phyloP scores from a whole-genome alignment of 2,113 vertebrate genomes.

The Geococcyx californianus region DNA sequence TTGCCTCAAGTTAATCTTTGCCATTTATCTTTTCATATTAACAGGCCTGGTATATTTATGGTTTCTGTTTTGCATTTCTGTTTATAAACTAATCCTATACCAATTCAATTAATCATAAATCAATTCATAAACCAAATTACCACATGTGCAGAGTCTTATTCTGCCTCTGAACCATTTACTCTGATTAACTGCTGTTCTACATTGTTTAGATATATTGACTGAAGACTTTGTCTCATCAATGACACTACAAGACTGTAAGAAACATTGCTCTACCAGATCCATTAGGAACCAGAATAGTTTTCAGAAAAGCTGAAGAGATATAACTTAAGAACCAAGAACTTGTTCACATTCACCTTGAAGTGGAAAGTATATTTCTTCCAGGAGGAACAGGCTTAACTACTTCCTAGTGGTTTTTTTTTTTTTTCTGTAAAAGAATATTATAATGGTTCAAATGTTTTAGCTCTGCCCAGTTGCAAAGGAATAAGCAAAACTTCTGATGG shows the following conservation, averaged over 20 bases:
- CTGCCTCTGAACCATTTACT: not conserved
- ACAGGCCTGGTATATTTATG: not conserved
- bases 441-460: not conserved
- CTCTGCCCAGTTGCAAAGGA: not conserved
- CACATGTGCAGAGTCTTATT: not conserved
- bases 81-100: not conserved
- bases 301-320: not conserved
- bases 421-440: not conserved
- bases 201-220: not conserved
- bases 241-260: not conserved
- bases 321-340: not conserved
- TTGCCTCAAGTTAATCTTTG: not conserved
- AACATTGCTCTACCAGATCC: not conserved
- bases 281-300: not conserved
- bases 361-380: not conserved
- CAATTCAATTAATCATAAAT: not conserved
- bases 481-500: not conserved
- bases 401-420: accelerated
- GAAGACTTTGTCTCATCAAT: not conserved
- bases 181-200: not conserved
- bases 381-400: not conserved
- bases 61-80: not conserved
- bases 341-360: not conserved
- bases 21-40: not conserved
- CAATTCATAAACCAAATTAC: not conserved